A percentile compares a stretch with the other conserved stretches of the same genome.
Conservation (phyloP, 2,888 invertebrate species). For the Drosophila demipolita region DNA sequence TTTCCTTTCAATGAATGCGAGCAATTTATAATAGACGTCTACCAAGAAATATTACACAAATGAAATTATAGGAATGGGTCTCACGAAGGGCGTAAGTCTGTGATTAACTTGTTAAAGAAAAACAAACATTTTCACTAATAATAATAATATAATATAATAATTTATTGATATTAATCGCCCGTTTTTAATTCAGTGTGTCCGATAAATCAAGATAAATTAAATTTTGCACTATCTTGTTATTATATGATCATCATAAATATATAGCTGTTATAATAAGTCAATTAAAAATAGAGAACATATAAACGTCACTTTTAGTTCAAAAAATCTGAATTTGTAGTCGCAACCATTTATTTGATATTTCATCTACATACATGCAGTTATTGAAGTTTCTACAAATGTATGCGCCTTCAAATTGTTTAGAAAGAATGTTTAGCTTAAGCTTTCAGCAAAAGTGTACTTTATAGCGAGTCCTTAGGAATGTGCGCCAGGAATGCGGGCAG, state of each 20-base stretch:
- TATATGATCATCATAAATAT: background rate
- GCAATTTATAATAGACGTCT: conserved; percentile 6
- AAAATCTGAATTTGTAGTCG: background rate
- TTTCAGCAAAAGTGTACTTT: conserved; percentile 24
- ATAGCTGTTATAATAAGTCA: background rate
- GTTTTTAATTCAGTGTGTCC: background rate
- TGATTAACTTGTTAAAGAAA: background rate
- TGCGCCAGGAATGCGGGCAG: background rate
- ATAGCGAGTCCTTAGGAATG: conserved; percentile 49
- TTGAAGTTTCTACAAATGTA: background rate
- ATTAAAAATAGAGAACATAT: background rate
- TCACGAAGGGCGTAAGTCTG: conserved; percentile 4
- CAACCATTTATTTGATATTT: too few relatives aligned
- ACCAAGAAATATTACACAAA: background rate
- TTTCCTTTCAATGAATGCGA: conserved; percentile 37
- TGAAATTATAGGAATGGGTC: background rate
- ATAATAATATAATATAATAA: background rate
- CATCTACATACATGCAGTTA: background rate
- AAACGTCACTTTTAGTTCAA: background rate
- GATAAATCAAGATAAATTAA: background rate
- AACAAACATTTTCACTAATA: too few relatives aligned
- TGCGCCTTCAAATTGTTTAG: conserved; percentile 32
- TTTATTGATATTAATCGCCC: too few relatives aligned
- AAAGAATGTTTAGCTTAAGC: conserved; percentile 19
- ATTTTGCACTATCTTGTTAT: background rate